Evolutionary conservation across 2,888 invertebrate genomes (phyloP).

Genomic region (Melanotus villosus): DNA sequence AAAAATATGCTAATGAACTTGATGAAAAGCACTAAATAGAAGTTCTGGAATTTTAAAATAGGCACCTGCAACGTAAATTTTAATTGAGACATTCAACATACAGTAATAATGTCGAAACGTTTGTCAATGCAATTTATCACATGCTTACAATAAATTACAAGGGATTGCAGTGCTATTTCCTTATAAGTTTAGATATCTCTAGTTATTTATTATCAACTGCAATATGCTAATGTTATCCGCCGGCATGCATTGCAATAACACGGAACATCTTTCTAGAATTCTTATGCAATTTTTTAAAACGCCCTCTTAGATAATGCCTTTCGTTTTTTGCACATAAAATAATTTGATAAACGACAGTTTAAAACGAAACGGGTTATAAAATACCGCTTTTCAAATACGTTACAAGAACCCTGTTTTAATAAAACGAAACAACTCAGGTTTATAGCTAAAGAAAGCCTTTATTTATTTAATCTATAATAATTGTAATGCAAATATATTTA

Average conservation of each 20-base stretch:
- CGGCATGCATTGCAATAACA: slow-evolving; percentile 30
- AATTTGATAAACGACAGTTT: neutral
- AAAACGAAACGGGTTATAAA: slow-evolving; percentile 11
- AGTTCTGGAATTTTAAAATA: slow-evolving; percentile 18
- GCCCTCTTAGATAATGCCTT: slow-evolving; percentile 7
- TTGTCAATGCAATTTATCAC: slow-evolving; percentile 35
- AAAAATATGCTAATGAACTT: slow-evolving; percentile 8
- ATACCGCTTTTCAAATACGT: too few species aligned
- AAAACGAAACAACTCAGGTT: too few species aligned
- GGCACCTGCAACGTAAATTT: slow-evolving; percentile 19
- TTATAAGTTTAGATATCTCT: slow-evolving; percentile 40
- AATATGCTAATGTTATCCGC: slow-evolving; percentile 37
- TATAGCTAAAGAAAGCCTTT: too few species aligned
- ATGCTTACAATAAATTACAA: slow-evolving; percentile 33
- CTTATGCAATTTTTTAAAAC: slow-evolving; percentile 27
- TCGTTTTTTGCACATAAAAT: slow-evolving; percentile 10
- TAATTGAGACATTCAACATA: slow-evolving; percentile 38
- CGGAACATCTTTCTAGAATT: slow-evolving; percentile 19
- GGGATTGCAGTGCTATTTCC: slow-evolving; percentile 35
- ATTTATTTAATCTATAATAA: too few species aligned
- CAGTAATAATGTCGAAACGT: slow-evolving; percentile 37
- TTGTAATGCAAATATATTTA: too few species aligned
- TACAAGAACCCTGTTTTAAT: too few species aligned
- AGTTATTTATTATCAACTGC: slow-evolving; percentile 39
- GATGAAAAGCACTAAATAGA: slow-evolving; percentile 12